These are phyloP conservation scores for Takifugu rubripes DNA, from an alignment of 2,797 vertebrate genomes.

Conservation along the genomic window DNA sequence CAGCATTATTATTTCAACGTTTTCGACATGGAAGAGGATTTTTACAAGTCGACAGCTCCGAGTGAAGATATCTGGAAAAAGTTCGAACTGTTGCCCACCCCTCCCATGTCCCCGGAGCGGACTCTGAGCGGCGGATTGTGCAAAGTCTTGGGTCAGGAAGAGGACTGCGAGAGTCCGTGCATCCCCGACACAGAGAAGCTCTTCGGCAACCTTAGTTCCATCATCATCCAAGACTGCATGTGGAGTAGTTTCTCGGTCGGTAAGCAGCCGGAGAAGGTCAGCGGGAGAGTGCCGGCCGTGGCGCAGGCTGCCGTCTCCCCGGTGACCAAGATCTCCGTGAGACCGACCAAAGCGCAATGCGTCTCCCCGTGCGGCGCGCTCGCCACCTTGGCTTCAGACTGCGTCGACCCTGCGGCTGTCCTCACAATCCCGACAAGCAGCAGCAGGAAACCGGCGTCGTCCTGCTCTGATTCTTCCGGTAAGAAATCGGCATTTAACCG, in stretches of 20 bases:
- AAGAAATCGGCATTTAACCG: slow-evolving; percentile 69
- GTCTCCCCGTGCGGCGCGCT: slow-evolving; percentile 45
- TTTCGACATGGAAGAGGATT: slow-evolving; percentile 87
- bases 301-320: slow-evolving; percentile 49
- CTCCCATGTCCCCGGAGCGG: slow-evolving; percentile 86
- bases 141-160: slow-evolving; percentile 77
- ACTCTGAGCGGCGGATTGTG: slow-evolving; percentile 67
- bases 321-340: slow-evolving; percentile 42
- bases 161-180: slow-evolving; percentile 73
- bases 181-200: slow-evolving; percentile 74
- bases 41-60: slow-evolving; percentile 90
- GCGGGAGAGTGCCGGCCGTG: slow-evolving; percentile 68
- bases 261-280: slow-evolving; percentile 88
- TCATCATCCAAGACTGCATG: slow-evolving; percentile 96
- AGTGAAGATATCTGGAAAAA: slow-evolving; percentile 99
- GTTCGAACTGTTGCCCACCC: slow-evolving; percentile 92
- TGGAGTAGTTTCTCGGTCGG: slow-evolving; percentile 94
- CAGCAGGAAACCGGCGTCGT: slow-evolving; percentile 84
- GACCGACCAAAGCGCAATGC: slow-evolving; percentile 60
- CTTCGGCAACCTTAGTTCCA: slow-evolving; percentile 87
- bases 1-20: slow-evolving; percentile 90
- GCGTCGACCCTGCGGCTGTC: slow-evolving; percentile 86
- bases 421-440: slow-evolving; percentile 81
- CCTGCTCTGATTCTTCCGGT: slow-evolving; percentile 95
- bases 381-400: slow-evolving; percentile 65